Evolutionary conservation across 2,888 invertebrate genomes (phyloP).

Genomic region (Eudasyphora cyanicolor): DNA sequence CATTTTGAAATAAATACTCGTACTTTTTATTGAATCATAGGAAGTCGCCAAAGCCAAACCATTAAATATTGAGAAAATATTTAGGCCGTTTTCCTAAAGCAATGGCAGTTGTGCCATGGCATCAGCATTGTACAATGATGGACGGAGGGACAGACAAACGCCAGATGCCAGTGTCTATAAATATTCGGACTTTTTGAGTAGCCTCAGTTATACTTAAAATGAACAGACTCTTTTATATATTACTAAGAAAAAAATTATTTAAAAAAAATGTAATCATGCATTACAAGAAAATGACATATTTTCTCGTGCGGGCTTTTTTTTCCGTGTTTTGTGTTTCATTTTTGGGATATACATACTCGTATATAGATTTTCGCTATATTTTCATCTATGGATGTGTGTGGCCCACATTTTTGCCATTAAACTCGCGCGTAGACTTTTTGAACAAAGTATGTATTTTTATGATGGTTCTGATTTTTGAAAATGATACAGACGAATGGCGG

Average conservation of each 20-base stretch:
- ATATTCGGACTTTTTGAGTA: background rate
- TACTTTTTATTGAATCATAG: no score
- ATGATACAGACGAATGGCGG: background rate
- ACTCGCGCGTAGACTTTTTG: background rate
- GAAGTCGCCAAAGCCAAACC: no score
- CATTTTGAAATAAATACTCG: no score
- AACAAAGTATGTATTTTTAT: background rate
- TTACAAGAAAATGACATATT: constrained; percentile 47
- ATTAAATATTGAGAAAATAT: no score
- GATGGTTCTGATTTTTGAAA: background rate
- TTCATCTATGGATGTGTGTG: background rate
- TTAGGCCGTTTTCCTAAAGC: no score
- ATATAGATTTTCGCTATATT: background rate
- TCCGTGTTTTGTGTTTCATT: constrained; percentile 1
- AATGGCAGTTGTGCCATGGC: no score
- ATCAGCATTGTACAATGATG: background rate
- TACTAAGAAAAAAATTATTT: background rate
- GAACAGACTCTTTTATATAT: background rate
- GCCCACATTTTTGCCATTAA: background rate
- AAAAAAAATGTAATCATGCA: constrained; percentile 40
- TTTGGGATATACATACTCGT: background rate
- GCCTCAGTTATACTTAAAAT: background rate
- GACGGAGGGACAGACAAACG: background rate
- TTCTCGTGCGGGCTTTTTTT: background rate
- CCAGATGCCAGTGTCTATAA: constrained; percentile 11